phyloP scores from a whole-genome alignment of 2,113 vertebrate species.

The Rattus rattus region DNA sequence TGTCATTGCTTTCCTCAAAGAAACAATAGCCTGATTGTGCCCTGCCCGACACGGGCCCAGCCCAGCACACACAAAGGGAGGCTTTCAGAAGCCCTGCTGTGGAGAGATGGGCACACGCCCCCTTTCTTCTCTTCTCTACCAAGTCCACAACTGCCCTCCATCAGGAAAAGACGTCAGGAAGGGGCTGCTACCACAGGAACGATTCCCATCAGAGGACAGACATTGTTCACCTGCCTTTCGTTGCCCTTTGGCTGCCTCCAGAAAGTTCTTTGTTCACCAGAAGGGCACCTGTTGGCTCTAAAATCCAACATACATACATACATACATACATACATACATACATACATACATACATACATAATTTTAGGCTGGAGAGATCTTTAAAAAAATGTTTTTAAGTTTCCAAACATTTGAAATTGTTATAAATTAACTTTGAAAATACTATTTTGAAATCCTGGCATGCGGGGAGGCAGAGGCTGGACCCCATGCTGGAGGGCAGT shows the following conservation, averaged over 20 bases:
- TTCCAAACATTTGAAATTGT: background rate
- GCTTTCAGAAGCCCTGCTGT: slow-evolving; percentile 85
- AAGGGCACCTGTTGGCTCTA: background rate
- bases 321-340: too few species aligned
- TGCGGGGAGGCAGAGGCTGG: background rate
- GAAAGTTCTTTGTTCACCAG: background rate
- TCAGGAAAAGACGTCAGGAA: background rate
- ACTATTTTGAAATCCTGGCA: background rate
- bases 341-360: too few species aligned
- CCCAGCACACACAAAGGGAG: slow-evolving; percentile 88
- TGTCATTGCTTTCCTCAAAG: slow-evolving; percentile 86
- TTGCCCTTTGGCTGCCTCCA: background rate
- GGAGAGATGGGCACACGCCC: slow-evolving; percentile 1
- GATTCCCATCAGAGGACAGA: background rate
- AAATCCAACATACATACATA: background rate
- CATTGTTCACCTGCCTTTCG: background rate
- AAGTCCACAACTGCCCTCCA: background rate
- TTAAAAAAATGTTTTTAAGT: background rate
- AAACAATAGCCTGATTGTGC: slow-evolving; percentile 94
- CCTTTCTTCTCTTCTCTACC: slow-evolving; percentile 60
- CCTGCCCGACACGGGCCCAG: slow-evolving; percentile 88
- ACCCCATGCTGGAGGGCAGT: too few species aligned
- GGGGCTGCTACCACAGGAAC: background rate
- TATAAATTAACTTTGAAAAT: background rate
- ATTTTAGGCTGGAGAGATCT: background rate